These are phyloP conservation scores for Torymus aiolomorphi DNA, from an alignment of 2,888 invertebrate genomes.

Conservation along the genomic window DNA sequence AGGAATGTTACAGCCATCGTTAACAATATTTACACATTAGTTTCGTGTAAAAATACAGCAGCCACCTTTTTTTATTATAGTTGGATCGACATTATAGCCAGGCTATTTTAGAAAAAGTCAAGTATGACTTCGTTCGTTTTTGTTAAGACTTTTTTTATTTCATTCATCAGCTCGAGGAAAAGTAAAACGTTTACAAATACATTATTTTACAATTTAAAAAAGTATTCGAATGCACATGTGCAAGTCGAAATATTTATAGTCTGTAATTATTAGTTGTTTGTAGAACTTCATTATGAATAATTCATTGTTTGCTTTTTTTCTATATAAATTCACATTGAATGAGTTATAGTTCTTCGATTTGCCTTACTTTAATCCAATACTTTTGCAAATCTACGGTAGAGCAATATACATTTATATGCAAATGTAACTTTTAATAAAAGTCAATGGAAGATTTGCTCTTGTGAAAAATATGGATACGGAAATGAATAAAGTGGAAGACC, in stretches of 20 bases:
- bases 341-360: slow-evolving; percentile 20
- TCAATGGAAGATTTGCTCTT: slow-evolving; percentile 29
- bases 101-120: slow-evolving; percentile 45
- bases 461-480: slow-evolving; percentile 36
- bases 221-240: not conserved
- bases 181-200: slow-evolving; percentile 33
- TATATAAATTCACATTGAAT: slow-evolving; percentile 40
- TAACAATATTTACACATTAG: slow-evolving; percentile 70
- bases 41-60: slow-evolving; percentile 74
- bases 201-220: slow-evolving; percentile 40
- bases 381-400: slow-evolving; percentile 14
- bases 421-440: slow-evolving; percentile 39
- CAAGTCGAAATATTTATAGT: slow-evolving; percentile 39
- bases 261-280: slow-evolving; percentile 21
- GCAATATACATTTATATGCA: slow-evolving; percentile 20
- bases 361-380: slow-evolving; percentile 13
- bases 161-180: slow-evolving; percentile 26
- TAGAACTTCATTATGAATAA: slow-evolving; percentile 4
- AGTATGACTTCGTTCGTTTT: slow-evolving; percentile 2
- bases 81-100: slow-evolving; percentile 32
- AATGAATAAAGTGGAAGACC: slow-evolving; percentile 57
- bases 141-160: slow-evolving; percentile 6
- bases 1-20: slow-evolving; percentile 61
- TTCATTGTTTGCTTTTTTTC: slow-evolving; percentile 12
- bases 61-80: slow-evolving; percentile 62